These are phyloP conservation scores for Salmo trutta DNA, from an alignment of 2,797 vertebrate species.

Conservation along the genomic window DNA sequence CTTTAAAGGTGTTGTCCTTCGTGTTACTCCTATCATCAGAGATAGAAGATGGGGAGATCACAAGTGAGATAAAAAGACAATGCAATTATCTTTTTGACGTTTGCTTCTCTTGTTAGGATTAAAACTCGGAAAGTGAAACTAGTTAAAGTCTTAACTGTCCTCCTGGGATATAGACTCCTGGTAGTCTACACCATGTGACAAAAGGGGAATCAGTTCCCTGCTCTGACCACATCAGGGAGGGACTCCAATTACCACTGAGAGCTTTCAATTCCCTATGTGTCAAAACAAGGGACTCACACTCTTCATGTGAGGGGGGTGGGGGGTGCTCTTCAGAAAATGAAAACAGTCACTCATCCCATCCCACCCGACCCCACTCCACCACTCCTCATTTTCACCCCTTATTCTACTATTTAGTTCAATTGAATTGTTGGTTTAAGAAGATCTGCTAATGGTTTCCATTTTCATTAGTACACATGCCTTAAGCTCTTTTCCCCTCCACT, in stretches of 20 bases:
- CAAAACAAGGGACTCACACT: slow-evolving; percentile 35
- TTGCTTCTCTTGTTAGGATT: too few species aligned
- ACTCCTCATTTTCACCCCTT: neutral
- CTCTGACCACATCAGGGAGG: neutral
- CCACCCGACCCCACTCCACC: neutral
- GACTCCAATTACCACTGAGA: slow-evolving; percentile 52
- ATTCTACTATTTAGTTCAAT: neutral
- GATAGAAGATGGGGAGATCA: neutral
- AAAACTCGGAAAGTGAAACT: too few species aligned
- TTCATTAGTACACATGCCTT: neutral
- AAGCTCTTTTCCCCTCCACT: neutral
- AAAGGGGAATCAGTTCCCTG: slow-evolving; percentile 13
- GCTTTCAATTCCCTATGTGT: slow-evolving; percentile 47
- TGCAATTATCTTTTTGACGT: too few species aligned
- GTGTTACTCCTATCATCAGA: neutral
- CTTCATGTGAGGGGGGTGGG: neutral
- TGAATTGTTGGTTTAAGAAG: neutral
- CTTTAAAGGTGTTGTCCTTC: neutral
- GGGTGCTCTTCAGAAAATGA: slow-evolving; percentile 58
- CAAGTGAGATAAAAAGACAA: neutral
- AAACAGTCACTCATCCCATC: slow-evolving; percentile 27
- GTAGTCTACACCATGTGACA: neutral
- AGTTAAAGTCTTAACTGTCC: neutral
- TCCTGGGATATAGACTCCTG: neutral
- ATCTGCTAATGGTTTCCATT: neutral